Percentiles rank a stretch among this genome's conserved stretches.
These are phyloP conservation scores for Volucella inanis DNA, from an alignment of 2,888 invertebrate species.

Conservation along the genomic window DNA sequence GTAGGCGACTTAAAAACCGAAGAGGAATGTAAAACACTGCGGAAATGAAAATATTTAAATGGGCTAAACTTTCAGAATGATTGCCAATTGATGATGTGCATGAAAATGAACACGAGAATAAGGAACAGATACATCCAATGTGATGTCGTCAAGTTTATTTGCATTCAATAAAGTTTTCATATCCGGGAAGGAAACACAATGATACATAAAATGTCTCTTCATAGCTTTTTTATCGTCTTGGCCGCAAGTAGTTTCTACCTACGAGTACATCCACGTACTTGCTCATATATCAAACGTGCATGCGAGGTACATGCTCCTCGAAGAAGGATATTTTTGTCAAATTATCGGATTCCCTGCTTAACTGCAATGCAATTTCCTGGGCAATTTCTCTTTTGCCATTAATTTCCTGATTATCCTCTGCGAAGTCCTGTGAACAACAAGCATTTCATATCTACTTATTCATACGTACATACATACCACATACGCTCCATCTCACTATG, in stretches of 20 bases:
- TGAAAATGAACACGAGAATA: no score
- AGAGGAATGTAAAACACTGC: slow-evolving; percentile 26
- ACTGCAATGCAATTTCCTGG: slow-evolving; percentile 68
- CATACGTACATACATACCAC: slow-evolving; percentile 5
- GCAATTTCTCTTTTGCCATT: slow-evolving; percentile 64
- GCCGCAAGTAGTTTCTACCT: background rate
- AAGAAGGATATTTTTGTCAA: slow-evolving; percentile 44
- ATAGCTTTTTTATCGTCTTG: slow-evolving; percentile 5
- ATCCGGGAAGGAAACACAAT: slow-evolving; percentile 38
- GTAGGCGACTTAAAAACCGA: background rate
- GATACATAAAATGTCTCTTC: slow-evolving; percentile 32
- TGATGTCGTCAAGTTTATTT: slow-evolving; percentile 53
- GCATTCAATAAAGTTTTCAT: slow-evolving; percentile 66
- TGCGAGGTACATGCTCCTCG: background rate
- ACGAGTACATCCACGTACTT: background rate
- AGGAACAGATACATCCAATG: background rate
- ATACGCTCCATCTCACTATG: background rate
- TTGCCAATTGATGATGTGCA: slow-evolving; percentile 43
- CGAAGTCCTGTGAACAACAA: slow-evolving; percentile 28
- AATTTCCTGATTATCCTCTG: slow-evolving; percentile 72
- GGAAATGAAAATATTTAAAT: slow-evolving; percentile 49
- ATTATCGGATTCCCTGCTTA: slow-evolving; percentile 60
- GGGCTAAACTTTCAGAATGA: slow-evolving; percentile 33
- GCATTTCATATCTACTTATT: slow-evolving; percentile 6
- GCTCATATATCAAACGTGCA: slow-evolving; percentile 11